Percentiles rank a stretch among this genome's conserved stretches.
These are phyloP conservation scores for Euura saliciscinereae DNA, from an alignment of 1,140 invertebrate species.

Conservation along the genomic window DNA sequence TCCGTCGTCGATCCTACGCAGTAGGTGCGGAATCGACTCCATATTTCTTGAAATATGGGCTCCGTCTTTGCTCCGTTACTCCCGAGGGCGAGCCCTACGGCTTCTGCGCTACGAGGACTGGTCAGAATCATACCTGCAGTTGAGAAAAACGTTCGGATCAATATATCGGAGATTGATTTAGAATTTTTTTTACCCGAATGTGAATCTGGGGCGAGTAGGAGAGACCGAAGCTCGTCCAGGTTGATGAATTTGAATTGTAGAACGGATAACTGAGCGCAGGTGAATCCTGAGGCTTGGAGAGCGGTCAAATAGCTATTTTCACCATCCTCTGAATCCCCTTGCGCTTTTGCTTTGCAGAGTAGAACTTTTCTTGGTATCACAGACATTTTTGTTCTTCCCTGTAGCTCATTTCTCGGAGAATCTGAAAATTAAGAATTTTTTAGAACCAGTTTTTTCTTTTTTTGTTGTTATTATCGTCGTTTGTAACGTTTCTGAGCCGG, in stretches of 20 bases:
- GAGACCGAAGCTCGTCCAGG: conserved; percentile 32
- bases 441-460: too few species aligned
- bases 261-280: conserved; percentile 44
- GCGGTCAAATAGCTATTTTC: conserved; percentile 41
- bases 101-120: conserved; percentile 50
- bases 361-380: conserved; percentile 20
- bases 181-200: conserved; percentile 44
- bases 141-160: conserved; percentile 4
- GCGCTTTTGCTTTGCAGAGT: conserved; percentile 33
- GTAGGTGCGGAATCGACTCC: conserved; percentile 42
- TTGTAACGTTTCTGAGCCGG: too few species aligned
- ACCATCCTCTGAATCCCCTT: conserved; percentile 36
- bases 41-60: conserved; percentile 28
- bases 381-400: too few species aligned
- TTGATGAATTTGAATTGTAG: conserved; percentile 49
- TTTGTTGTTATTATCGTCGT: too few species aligned
- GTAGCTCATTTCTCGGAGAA: too few species aligned
- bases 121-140: conserved; percentile 51
- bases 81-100: conserved; percentile 32
- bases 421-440: too few species aligned
- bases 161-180: conserved; percentile 12
- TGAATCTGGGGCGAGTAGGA: conserved; percentile 31
- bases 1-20: conserved; percentile 53
- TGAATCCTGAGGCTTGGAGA: conserved; percentile 45
- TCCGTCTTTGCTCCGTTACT: conserved; percentile 21